A percentile compares a stretch with the other conserved stretches of the same genome.
Conservation (phyloP, 2,113 vertebrate genomes). For the Numenius arquata region DNA sequence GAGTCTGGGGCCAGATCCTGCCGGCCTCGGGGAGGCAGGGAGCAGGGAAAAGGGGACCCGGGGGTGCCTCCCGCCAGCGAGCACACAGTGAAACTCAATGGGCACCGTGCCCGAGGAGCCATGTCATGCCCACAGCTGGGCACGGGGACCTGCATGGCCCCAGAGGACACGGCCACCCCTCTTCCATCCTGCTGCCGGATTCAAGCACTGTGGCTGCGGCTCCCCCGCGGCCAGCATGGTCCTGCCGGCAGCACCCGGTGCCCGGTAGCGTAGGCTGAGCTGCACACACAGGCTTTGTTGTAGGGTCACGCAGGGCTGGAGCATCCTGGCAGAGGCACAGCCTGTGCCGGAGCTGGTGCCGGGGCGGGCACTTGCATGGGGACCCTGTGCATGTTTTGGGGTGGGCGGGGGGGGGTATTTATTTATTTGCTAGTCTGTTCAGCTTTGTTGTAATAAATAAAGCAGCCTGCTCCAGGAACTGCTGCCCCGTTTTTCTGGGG, state of each 20-base stretch:
- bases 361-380: not conserved
- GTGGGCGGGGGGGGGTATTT: not conserved
- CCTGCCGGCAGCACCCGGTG: rapidly evolving
- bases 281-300: not conserved
- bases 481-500: not conserved
- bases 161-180: not conserved
- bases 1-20: not conserved
- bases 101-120: not conserved
- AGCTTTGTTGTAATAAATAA: slow-evolving; percentile 50
- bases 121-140: not conserved
- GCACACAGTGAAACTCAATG: not conserved
- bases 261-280: not conserved
- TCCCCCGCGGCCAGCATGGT: not conserved
- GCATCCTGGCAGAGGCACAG: not conserved
- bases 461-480: not conserved
- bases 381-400: not conserved
- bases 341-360: not conserved
- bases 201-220: rapidly evolving
- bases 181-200: not conserved
- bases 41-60: not conserved
- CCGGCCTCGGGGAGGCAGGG: not conserved
- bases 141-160: not conserved
- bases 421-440: slow-evolving; percentile 21
- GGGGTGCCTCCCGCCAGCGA: not conserved
- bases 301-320: not conserved